Evolutionary conservation across 2,888 invertebrate species (phyloP).

Genomic region (Agriopis leucophaearia): DNA sequence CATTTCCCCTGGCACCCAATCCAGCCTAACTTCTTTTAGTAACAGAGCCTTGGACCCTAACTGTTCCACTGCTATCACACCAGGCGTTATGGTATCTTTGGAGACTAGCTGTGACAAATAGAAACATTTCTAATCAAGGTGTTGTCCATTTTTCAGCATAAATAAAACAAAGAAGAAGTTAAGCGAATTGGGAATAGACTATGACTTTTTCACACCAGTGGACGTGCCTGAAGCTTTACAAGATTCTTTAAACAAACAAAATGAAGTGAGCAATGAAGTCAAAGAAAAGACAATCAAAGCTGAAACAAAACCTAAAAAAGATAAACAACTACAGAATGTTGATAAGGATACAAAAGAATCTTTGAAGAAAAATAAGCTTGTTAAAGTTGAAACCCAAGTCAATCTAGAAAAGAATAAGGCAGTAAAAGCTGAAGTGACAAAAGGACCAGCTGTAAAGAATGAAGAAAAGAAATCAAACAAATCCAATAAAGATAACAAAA

Average conservation of each 20-base stretch:
- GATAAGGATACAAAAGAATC: constrained; percentile 30
- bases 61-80: too few relatives aligned
- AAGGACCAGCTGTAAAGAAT: constrained; percentile 29
- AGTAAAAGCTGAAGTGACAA: constrained; percentile 24
- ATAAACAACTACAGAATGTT: constrained; percentile 19
- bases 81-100: background rate
- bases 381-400: constrained; percentile 5
- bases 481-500: constrained; percentile 31
- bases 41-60: too few relatives aligned
- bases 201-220: constrained; percentile 81
- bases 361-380: constrained; percentile 21
- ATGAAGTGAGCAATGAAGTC: constrained; percentile 39
- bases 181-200: constrained; percentile 80
- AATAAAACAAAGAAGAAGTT: constrained; percentile 79
- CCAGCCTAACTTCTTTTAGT: too few relatives aligned
- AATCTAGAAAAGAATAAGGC: constrained; percentile 25
- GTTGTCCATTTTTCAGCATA: constrained; percentile 63
- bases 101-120: background rate
- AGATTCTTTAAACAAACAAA: constrained; percentile 44
- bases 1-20: too few relatives aligned
- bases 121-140: background rate
- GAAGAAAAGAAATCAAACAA: constrained; percentile 38
- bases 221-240: constrained; percentile 74
- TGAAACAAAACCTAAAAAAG: constrained; percentile 45
- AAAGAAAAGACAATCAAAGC: constrained; percentile 41